phyloP scores from a whole-genome alignment of 2,888 invertebrate species.

The Chromoteleia sp. region DNA sequence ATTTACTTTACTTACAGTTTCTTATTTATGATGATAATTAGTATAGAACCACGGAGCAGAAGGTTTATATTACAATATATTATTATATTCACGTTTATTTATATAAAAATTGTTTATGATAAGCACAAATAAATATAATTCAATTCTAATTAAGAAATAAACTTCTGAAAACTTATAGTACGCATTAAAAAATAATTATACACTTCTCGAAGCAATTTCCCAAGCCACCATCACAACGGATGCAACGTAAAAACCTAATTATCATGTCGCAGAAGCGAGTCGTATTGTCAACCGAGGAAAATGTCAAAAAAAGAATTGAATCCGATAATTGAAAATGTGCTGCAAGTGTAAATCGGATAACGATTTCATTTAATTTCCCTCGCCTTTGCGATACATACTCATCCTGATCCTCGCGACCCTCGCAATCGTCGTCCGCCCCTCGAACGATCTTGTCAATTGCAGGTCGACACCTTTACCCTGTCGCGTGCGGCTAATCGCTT shows the following conservation, averaged over 20 bases:
- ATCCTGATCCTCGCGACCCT: constrained; percentile 70
- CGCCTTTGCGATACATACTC: constrained; percentile 70
- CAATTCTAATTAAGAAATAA: neutral
- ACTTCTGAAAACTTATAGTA: neutral
- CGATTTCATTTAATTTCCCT: constrained; percentile 79
- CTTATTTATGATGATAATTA: no score
- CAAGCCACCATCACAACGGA: neutral
- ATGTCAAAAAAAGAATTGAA: constrained; percentile 66
- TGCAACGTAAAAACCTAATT: constrained; percentile 53
- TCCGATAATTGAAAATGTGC: constrained; percentile 69
- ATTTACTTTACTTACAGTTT: no score
- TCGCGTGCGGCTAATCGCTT: constrained; percentile 83
- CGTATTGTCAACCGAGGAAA: constrained; percentile 32
- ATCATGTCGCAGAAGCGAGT: constrained; percentile 54
- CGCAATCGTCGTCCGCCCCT: constrained; percentile 71
- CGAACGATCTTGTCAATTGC: constrained; percentile 81
- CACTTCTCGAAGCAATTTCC: constrained; percentile 12
- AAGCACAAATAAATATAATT: no score
- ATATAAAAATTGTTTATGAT: no score
- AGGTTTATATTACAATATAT: no score
- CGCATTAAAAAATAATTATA: constrained; percentile 12
- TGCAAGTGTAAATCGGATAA: constrained; percentile 72
- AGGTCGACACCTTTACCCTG: constrained; percentile 83
- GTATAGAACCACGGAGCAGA: no score
- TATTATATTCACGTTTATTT: no score